Evolutionary conservation across 2,797 vertebrate genomes (phyloP).

Genomic region (Oryzias dopingdopingensis): DNA sequence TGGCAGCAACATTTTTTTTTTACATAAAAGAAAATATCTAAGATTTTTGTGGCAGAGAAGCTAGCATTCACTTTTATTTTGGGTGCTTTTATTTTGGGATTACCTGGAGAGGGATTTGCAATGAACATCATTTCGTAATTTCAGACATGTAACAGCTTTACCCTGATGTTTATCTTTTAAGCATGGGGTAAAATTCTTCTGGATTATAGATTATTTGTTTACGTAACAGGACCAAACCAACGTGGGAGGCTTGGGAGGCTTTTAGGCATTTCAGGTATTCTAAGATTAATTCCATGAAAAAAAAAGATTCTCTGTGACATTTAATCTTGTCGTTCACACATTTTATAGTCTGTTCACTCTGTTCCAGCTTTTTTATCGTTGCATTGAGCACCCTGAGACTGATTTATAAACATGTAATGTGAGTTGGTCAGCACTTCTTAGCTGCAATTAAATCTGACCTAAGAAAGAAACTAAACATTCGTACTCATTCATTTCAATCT

Average conservation of each 20-base stretch:
- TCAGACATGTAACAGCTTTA: conserved; percentile 8
- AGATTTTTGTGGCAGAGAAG: not conserved
- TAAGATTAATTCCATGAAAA: conserved; percentile 3
- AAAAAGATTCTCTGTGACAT: conserved; percentile 21
- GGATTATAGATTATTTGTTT: conserved; percentile 26
- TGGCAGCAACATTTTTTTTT: too few species aligned
- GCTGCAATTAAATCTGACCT: conserved; percentile 59
- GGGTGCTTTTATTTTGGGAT: not conserved
- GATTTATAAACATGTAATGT: conserved; percentile 44
- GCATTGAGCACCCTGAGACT: conserved; percentile 19
- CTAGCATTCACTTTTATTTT: not conserved
- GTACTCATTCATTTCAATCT: conserved; percentile 23
- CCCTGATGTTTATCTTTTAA: not conserved
- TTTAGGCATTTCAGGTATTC: not conserved
- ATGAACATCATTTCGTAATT: not conserved
- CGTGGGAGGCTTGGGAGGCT: not conserved
- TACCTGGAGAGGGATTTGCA: conserved; percentile 1
- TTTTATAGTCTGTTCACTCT: conserved; percentile 16
- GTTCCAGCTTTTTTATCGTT: conserved; percentile 26
- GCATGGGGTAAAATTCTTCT: not conserved
- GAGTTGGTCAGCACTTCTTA: conserved; percentile 47
- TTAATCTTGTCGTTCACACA: conserved; percentile 26
- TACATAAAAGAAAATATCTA: too few species aligned
- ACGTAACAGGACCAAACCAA: conserved; percentile 17
- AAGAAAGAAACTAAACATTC: conserved; percentile 49